Conservation (phyloP, 2,888 invertebrate genomes). For the Chalcosyrphus nemorum region DNA sequence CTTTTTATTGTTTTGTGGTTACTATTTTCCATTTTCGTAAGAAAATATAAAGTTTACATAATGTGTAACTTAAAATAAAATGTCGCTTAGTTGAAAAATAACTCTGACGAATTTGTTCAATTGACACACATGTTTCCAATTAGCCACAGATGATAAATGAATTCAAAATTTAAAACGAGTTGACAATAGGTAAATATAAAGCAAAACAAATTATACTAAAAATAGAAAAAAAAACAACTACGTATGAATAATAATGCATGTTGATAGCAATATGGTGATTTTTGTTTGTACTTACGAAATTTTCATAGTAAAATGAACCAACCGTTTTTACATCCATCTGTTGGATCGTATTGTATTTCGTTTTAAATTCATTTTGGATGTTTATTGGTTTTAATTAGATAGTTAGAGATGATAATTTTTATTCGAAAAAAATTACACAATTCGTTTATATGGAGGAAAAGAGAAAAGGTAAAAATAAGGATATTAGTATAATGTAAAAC, state of each 20-base stretch:
- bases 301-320: conserved; percentile 97
- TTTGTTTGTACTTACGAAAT: conserved; percentile 91
- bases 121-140: no score
- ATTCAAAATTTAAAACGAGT: no score
- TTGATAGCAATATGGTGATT: conserved; percentile 30
- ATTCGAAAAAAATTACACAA: conserved; percentile 23
- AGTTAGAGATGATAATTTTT: conserved; percentile 51
- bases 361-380: conserved; percentile 50
- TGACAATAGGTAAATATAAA: neutral
- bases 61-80: no score
- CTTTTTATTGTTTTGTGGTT: no score
- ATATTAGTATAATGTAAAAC: conserved; percentile 51
- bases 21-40: no score
- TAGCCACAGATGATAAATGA: no score
- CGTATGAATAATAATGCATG: conserved; percentile 4
- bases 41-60: no score
- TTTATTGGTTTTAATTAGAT: conserved; percentile 18
- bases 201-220: conserved; percentile 25
- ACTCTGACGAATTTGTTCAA: no score
- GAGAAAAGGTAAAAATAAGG: conserved; percentile 42
- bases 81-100: no score
- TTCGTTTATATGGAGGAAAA: conserved; percentile 44
- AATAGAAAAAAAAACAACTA: neutral
- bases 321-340: conserved; percentile 98
- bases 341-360: conserved; percentile 80